phyloP scores from a whole-genome alignment of 2,797 vertebrate genomes.

The Poliocrania exsul region DNA sequence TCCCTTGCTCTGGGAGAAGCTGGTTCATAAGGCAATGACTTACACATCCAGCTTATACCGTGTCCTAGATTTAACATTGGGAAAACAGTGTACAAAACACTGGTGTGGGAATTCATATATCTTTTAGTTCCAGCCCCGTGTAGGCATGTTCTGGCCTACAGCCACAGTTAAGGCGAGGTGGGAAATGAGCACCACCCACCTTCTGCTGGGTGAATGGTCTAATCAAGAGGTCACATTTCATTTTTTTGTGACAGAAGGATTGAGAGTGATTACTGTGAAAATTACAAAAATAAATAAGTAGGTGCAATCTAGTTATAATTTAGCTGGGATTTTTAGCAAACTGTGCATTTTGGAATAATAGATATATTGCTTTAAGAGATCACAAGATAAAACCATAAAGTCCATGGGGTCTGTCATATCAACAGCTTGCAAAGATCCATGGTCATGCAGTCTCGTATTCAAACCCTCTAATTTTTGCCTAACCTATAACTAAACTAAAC shows the following conservation, averaged over 20 bases:
- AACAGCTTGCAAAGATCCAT: background rate
- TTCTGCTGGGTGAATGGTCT: constrained; percentile 4
- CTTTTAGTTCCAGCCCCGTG: background rate
- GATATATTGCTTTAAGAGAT: background rate
- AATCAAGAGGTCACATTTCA: background rate
- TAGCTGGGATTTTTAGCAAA: background rate
- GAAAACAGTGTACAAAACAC: background rate
- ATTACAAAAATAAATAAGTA: background rate
- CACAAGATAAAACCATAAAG: background rate
- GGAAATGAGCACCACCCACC: background rate
- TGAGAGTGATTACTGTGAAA: background rate
- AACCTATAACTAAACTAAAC: background rate
- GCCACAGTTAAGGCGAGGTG: background rate
- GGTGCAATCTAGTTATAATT: background rate
- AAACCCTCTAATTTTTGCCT: background rate
- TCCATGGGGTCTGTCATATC: background rate
- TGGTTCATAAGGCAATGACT: constrained; percentile 52
- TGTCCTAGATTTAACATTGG: constrained; percentile 39
- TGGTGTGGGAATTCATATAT: background rate
- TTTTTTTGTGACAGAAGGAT: background rate
- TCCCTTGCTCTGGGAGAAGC: background rate
- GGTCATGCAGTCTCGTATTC: background rate
- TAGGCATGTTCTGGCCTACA: background rate
- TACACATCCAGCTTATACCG: constrained; percentile 27
- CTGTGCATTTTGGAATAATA: background rate